Conservation (phyloP, 2,888 invertebrate species). For the Machimus rusticus region DNA sequence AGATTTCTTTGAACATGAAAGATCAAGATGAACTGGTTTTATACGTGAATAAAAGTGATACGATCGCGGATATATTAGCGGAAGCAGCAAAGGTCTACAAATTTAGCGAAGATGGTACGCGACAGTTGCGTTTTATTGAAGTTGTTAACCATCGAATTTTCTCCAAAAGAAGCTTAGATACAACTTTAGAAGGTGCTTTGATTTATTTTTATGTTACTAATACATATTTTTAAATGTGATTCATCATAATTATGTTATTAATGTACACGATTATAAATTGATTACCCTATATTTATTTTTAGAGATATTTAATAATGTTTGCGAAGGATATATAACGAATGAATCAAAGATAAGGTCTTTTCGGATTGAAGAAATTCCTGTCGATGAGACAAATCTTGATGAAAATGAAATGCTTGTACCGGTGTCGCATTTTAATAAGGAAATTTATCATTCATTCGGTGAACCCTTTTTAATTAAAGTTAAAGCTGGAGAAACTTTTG, state of each 20-base stretch:
- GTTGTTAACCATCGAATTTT: constrained; percentile 74
- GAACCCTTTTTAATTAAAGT: constrained; percentile 88
- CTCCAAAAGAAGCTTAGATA: constrained; percentile 72
- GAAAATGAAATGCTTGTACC: constrained; percentile 87
- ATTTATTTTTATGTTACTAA: not conserved
- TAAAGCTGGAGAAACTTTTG: constrained; percentile 86
- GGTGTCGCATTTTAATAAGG: constrained; percentile 95
- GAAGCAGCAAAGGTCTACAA: constrained; percentile 91
- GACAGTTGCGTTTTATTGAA: constrained; percentile 80
- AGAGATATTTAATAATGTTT: not conserved
- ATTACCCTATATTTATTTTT: not conserved
- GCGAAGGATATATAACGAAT: not conserved
- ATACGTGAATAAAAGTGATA: constrained; percentile 93
- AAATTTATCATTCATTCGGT: constrained; percentile 88
- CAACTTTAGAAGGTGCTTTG: constrained; percentile 67
- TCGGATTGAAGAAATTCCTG: constrained; percentile 91
- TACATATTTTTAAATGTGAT: not conserved
- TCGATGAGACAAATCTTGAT: constrained; percentile 80
- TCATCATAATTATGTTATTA: too few species aligned
- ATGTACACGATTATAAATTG: too few species aligned
- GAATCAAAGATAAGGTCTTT: constrained; percentile 55
- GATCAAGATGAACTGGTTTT: constrained; percentile 92
- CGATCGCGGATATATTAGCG: constrained; percentile 83
- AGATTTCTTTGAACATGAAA: constrained; percentile 78
- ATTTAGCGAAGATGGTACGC: constrained; percentile 81